Base-by-base conservation (phyloP, 2,888 invertebrate genomes). In the Ephialtes manifestator region DNA sequence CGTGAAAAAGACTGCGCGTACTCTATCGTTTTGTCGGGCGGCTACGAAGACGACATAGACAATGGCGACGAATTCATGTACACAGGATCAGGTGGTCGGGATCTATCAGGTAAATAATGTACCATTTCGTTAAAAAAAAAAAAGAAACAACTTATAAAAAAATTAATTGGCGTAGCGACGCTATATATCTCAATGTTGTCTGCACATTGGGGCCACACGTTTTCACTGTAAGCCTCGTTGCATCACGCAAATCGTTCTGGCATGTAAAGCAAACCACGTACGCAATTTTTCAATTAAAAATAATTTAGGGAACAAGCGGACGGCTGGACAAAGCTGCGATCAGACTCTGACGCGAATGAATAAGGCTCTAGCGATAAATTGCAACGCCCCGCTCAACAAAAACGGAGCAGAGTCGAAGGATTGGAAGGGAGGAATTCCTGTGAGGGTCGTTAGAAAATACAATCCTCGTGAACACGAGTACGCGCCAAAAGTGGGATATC, bases 31-130 rank as follows among this genome's bases (percentile, higher is more conserved):
- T 89, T 96, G 72, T 94, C 95, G 91, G 97, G 98, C 24, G 97
- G 97, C 0, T 98, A 98, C 90, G 97, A 97, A 93, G 98, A 97
- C 91, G 98, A 98, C 92, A 95, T 96, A 39, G 98, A 98, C 92
- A 94, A 97, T 87, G 98, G 98, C 0, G 95, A 96, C 68, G 96
- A 97, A 92, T 97, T 98, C 93, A 95, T 96, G 1, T 98, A 98
- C 93, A 97, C 97, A 0, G 98, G 98, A 35, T 97, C 97, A 89
- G 98, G 98, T 8, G 98, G 98, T 0, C 95, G 98, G 13, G 97
- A 98, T 93, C 94, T 98, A 1, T 97, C 97, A 3, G 97, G 92
- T 92, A 90, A 10, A 10, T 8, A 0, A 51, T 15, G 15, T 15
- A 4, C 5, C 18, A 20, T 43, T 39, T n/a, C n/a, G 15, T 48